Conservation (phyloP, 2,888 invertebrate genomes). For the Xestia sexstrigata region DNA sequence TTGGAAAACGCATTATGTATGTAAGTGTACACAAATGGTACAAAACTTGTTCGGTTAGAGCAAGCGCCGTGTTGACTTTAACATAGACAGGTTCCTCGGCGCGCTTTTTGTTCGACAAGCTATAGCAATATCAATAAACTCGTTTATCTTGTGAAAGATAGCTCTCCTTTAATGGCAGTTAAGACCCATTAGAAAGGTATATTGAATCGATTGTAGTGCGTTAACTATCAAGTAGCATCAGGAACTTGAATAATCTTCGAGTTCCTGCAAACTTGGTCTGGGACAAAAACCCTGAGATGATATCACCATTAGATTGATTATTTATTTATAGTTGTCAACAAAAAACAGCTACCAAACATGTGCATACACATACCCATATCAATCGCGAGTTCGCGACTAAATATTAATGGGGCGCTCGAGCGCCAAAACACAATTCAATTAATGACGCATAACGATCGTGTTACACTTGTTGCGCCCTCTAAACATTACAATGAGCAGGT, state of each 20-base stretch:
- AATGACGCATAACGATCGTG: conserved; percentile 75
- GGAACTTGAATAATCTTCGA: conserved; percentile 14
- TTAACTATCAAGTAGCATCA: conserved; percentile 48
- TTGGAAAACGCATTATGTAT: conserved; percentile 79
- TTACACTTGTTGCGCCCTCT: conserved; percentile 73
- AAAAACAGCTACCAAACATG: conserved; percentile 72
- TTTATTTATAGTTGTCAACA: conserved; percentile 63
- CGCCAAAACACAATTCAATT: conserved; percentile 75
- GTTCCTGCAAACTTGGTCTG: conserved; percentile 14
- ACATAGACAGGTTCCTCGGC: conserved; percentile 78
- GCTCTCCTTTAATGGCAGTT: conserved; percentile 76
- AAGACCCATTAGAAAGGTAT: conserved; percentile 72
- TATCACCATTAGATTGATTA: conserved; percentile 50
- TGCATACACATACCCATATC: conserved; percentile 73
- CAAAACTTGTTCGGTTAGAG: conserved; percentile 81
- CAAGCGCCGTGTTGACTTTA: conserved; percentile 79
- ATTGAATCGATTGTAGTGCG: conserved; percentile 44
- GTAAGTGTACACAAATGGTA: conserved; percentile 75
- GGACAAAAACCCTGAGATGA: conserved; percentile 45
- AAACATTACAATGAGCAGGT: conserved; percentile 69
- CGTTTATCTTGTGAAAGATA: conserved; percentile 80
- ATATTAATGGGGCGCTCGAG: conserved; percentile 70
- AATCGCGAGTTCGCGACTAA: conserved; percentile 67
- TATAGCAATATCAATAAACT: conserved; percentile 83
- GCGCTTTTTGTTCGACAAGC: conserved; percentile 75